Conservation (phyloP, 2,888 invertebrate genomes). For the Alviniconcha strummeri region DNA sequence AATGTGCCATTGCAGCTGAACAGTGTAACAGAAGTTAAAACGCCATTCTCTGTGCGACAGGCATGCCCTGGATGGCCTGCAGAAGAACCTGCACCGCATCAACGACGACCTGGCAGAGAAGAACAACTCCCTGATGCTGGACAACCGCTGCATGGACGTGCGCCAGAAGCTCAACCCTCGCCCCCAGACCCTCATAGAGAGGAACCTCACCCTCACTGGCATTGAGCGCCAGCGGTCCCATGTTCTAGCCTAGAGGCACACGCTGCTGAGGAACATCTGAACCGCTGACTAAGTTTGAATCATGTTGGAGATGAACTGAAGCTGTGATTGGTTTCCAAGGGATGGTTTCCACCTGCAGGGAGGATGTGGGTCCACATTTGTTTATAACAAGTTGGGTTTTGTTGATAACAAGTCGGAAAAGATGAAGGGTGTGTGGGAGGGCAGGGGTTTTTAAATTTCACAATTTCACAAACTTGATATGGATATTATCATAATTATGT, state of each 20-base stretch:
- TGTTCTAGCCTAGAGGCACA: conserved; percentile 57
- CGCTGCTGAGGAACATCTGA: not conserved
- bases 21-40: too few relatives aligned
- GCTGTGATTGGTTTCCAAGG: too few relatives aligned
- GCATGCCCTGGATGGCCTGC: conserved; percentile 72
- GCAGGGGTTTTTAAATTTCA: too few relatives aligned
- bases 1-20: too few relatives aligned
- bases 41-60: conserved; percentile 47
- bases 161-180: conserved; percentile 68
- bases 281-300: not conserved
- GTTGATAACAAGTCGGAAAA: too few relatives aligned
- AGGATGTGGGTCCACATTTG: too few relatives aligned
- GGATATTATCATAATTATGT: too few relatives aligned
- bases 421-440: too few relatives aligned
- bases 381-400: too few relatives aligned
- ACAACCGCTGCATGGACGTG: conserved; percentile 70
- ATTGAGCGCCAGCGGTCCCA: conserved; percentile 65
- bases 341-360: too few relatives aligned
- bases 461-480: too few relatives aligned
- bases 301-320: not conserved
- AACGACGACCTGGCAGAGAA: conserved; percentile 72
- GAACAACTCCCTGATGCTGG: conserved; percentile 72
- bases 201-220: conserved; percentile 68
- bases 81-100: conserved; percentile 72
- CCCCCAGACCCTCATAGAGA: conserved; percentile 62